Evolutionary conservation across 2,113 vertebrate species (phyloP), one percentile per base, ranked within the genome.

Genomic region (Bothrops jararaca): DNA sequence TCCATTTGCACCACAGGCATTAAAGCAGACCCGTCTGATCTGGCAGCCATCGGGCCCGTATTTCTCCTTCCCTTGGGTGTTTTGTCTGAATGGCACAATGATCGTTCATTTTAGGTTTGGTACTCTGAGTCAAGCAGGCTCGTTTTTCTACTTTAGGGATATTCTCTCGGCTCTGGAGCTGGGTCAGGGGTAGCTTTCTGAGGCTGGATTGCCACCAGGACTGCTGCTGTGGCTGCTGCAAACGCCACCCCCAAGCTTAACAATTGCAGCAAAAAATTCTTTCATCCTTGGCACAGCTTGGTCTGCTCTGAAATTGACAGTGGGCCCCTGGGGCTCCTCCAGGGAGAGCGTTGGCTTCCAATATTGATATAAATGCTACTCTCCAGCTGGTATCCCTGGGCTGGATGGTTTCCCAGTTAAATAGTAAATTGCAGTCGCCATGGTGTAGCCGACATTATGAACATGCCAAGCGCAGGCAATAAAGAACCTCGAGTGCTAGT

Each of bases 341-440:
- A 95, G 96, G 95, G 95, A 88, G 95, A 93, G 92, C 86, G 60
- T 93, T 92, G 93, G 89, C 94, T 95, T 96, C 95, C 91, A 96
- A 58, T 89, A 90, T 92, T 94, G 93, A 93, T 92, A 93, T 95
- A 95, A 93, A 94, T 94, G 92, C 90, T 94, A 54, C 90, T 89
- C 96, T 94, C 94, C 93, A 96, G 94, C 94, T 95, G 95, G 92
- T 93, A 95, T 94, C 94, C 87, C 94, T 95, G 94, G 92, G 93
- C 93, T 96, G 95, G 96, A 91, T 86, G 86, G 91, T 91, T 95
- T 96, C 96, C 96, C 95, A 94, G 95, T 93, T 89, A 95, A 96
- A 96, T 91, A 95, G 93, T 95, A 96, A 97, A 96, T 95, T 94
- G 95, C 93, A 94, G 93, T 94, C 92, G 94, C 95, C 95, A 92